phyloP scores from a whole-genome alignment of 92 coral and sea anemone species.

The Heliopora coerulea region DNA sequence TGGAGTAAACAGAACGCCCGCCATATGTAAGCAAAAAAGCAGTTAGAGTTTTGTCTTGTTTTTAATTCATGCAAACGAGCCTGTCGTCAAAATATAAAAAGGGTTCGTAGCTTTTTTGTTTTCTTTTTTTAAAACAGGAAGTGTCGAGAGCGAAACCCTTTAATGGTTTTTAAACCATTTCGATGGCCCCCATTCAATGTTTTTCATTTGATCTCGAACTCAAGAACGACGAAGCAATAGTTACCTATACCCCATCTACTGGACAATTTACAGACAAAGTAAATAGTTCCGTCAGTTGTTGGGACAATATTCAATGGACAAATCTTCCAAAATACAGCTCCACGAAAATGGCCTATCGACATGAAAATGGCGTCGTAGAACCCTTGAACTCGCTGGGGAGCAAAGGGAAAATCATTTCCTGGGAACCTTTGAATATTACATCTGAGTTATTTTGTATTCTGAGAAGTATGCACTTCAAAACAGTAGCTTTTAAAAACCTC shows the following conservation, averaged over 20 bases:
- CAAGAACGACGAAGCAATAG: too few relatives aligned
- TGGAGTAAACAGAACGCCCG: constrained; percentile 33
- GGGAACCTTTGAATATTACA: background rate
- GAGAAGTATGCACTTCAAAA: constrained; percentile 1
- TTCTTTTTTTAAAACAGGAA: too few relatives aligned
- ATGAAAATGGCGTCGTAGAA: constrained; percentile 15
- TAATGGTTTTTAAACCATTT: background rate
- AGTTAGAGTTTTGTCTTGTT: background rate
- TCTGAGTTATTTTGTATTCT: constrained; percentile 5
- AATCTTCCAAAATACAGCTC: background rate
- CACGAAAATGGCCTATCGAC: too few relatives aligned
- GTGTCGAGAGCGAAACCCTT: too few relatives aligned
- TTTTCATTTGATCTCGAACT: too few relatives aligned
- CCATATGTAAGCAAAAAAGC: constrained; percentile 9
- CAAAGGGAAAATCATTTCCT: constrained; percentile 27
- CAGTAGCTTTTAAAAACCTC: constrained; percentile 16
- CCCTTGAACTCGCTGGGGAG: constrained; percentile 23
- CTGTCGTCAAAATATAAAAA: constrained; percentile 3
- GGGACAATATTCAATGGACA: constrained; percentile 4
- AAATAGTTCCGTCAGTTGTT: constrained; percentile 2
- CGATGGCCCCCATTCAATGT: background rate
- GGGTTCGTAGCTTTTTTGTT: constrained; percentile 24
- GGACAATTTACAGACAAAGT: constrained; percentile 8
- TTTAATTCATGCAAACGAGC: constrained; percentile 31
- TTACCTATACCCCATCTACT: background rate